phyloP scores from a whole-genome alignment of 2,797 vertebrate genomes.

The Stomatorhinus walkeri region DNA sequence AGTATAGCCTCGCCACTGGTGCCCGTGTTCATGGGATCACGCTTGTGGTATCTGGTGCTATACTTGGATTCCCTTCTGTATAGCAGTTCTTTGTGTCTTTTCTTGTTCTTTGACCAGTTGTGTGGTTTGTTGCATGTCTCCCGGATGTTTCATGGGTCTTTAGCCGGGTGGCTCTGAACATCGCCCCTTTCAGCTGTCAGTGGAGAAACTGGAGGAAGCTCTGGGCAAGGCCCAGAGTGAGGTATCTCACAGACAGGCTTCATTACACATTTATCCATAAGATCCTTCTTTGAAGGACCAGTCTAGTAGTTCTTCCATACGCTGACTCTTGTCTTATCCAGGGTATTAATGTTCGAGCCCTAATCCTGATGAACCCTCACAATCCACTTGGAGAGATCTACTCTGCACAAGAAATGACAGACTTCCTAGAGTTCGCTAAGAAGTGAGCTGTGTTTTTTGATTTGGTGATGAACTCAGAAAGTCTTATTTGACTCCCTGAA shows the following conservation, averaged over 20 bases:
- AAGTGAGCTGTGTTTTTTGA: constrained; percentile 61
- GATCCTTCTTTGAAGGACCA: not conserved
- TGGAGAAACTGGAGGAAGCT: constrained; percentile 75
- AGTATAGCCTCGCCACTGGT: not conserved
- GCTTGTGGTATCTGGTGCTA: not conserved
- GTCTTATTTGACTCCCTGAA: not conserved
- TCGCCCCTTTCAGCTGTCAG: constrained; percentile 83
- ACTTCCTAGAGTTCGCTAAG: constrained; percentile 88
- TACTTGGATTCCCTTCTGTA: not conserved
- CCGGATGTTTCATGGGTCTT: constrained; percentile 31
- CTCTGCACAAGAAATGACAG: constrained; percentile 69
- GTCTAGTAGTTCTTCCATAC: not conserved
- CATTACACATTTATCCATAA: not conserved
- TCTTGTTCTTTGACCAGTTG: not conserved
- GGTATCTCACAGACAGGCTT: constrained; percentile 50
- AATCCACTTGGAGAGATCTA: constrained; percentile 91
- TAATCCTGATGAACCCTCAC: constrained; percentile 90
- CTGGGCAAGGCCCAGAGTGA: constrained; percentile 69
- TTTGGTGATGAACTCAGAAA: not conserved
- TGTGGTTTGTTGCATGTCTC: constrained; percentile 17
- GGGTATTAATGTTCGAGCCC: constrained; percentile 72
- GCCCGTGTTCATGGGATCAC: not conserved
- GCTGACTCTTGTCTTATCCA: constrained; percentile 39
- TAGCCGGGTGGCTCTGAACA: constrained; percentile 64
- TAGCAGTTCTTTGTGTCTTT: not conserved